Conservation (phyloP, 2,113 vertebrate genomes). For the Meriones unguiculatus region DNA sequence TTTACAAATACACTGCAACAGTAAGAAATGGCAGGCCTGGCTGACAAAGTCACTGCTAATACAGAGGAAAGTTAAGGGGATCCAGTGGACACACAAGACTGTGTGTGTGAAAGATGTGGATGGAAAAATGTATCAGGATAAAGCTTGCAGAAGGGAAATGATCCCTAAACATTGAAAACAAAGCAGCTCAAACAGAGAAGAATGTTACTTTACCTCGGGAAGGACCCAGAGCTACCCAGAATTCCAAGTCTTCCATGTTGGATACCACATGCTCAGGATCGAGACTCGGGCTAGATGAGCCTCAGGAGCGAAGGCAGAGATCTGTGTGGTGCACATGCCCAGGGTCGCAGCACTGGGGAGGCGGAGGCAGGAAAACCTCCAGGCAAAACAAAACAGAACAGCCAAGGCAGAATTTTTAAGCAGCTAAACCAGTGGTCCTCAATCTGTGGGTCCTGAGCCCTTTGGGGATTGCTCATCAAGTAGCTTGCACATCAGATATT, state of each 20-base stretch:
- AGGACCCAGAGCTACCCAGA: neutral
- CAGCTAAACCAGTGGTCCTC: neutral
- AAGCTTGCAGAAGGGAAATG: neutral
- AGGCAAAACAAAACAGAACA: neutral
- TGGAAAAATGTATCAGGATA: neutral
- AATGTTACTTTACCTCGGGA: neutral
- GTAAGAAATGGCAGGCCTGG: neutral
- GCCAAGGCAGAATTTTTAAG: neutral
- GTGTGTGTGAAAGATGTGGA: too few relatives aligned
- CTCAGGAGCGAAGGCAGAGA: neutral
- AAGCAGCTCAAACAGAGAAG: neutral
- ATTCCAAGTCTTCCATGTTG: neutral
- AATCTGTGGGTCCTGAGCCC: neutral
- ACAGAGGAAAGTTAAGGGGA: neutral
- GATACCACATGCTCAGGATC: neutral
- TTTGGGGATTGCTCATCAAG: neutral
- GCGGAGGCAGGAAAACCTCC: neutral
- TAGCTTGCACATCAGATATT: neutral
- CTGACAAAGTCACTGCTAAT: neutral
- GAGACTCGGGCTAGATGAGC: neutral
- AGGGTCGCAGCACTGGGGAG: neutral
- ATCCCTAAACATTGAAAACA: neutral
- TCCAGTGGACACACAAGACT: neutral
- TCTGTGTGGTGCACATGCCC: neutral
- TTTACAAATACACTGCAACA: too few relatives aligned